Conservation (phyloP, 35 echinoderm and acorn worm genomes). For the Ophiothrix spiculata region DNA sequence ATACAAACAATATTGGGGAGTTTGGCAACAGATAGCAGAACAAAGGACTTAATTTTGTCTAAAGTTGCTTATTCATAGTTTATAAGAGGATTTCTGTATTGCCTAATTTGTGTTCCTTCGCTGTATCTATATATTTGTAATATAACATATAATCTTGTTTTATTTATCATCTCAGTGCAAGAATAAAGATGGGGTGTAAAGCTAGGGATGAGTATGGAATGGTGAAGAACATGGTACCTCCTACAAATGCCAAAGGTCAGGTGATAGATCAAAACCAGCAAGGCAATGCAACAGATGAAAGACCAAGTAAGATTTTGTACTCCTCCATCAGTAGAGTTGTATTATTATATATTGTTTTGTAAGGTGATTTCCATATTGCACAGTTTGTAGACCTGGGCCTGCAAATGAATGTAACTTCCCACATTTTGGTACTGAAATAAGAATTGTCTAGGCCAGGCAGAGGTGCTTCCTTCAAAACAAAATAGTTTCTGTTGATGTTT, state of each 20-base stretch:
- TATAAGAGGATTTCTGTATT: not conserved
- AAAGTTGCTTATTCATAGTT: not conserved
- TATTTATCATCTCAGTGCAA: conserved; percentile 52
- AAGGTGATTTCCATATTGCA: too few species aligned
- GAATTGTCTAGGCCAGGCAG: too few species aligned
- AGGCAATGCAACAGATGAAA: not conserved
- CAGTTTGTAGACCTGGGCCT: not conserved
- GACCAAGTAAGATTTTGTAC: conserved; percentile 12
- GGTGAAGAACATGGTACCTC: conserved; percentile 52
- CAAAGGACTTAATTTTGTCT: not conserved
- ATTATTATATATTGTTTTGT: not conserved
- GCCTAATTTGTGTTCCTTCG: too few species aligned
- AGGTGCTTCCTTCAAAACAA: not conserved
- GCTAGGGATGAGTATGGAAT: conserved; percentile 88
- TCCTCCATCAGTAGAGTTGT: not conserved
- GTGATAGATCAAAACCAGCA: not conserved
- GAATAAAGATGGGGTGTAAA: conserved; percentile 83
- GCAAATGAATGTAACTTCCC: not conserved
- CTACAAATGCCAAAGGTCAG: not conserved
- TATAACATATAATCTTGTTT: not conserved
- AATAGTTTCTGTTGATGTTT: too few species aligned
- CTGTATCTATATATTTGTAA: not conserved
- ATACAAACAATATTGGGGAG: not conserved
- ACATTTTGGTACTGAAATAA: too few species aligned
- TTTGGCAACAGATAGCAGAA: not conserved